These are phyloP conservation scores for Semnornis frantzii DNA, from an alignment of 2,113 vertebrate species.

Conservation along the genomic window DNA sequence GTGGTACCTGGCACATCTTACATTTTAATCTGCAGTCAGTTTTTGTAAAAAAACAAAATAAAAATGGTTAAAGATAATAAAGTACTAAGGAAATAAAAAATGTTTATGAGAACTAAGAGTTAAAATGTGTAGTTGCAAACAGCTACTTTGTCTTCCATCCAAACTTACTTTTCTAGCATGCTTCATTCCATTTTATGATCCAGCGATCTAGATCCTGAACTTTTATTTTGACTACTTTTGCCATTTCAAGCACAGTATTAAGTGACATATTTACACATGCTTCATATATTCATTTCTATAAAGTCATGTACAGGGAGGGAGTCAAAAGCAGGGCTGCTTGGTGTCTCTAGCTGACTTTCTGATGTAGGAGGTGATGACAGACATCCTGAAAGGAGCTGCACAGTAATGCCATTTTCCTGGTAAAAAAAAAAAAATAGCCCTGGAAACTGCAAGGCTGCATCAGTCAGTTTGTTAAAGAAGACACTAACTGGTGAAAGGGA, in stretches of 20 bases:
- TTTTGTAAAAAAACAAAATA: slow-evolving; percentile 20
- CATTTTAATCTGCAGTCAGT: slow-evolving; percentile 36
- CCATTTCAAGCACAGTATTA: slow-evolving; percentile 59
- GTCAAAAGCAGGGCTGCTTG: slow-evolving; percentile 11
- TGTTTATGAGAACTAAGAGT: slow-evolving; percentile 39
- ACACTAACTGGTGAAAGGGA: slow-evolving; percentile 10
- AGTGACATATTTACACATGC: slow-evolving; percentile 32
- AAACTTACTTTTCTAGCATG: slow-evolving; percentile 59
- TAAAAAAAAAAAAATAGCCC: neutral
- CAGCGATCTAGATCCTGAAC: slow-evolving; percentile 45
- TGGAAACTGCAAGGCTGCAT: neutral
- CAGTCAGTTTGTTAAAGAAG: slow-evolving; percentile 13
- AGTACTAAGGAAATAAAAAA: slow-evolving; percentile 54
- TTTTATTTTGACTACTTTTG: slow-evolving; percentile 51
- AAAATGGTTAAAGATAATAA: slow-evolving; percentile 42
- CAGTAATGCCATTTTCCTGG: slow-evolving; percentile 13
- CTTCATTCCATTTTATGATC: slow-evolving; percentile 57
- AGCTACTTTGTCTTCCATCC: slow-evolving; percentile 49
- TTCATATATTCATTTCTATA: slow-evolving; percentile 22
- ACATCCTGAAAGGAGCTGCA: neutral
- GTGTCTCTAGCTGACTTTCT: slow-evolving; percentile 2
- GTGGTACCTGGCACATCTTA: slow-evolving; percentile 28
- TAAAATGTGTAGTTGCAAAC: slow-evolving; percentile 52
- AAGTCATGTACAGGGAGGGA: slow-evolving; percentile 31
- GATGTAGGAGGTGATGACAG: slow-evolving; percentile 15